These are phyloP conservation scores for Sminthurinus signatus DNA, from an alignment of 1,140 invertebrate species.

Conservation along the genomic window DNA sequence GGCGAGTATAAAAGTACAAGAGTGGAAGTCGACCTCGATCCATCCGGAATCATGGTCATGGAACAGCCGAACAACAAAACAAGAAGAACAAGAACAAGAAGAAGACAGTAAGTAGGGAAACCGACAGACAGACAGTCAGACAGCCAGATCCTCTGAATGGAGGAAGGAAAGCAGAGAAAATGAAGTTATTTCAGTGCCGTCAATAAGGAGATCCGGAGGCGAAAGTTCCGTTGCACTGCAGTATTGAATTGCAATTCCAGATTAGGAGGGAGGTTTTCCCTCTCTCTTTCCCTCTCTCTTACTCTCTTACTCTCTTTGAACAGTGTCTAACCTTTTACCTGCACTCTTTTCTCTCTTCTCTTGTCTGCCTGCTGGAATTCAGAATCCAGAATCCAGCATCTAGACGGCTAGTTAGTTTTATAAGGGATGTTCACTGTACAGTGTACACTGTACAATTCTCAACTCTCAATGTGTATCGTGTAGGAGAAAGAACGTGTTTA, in stretches of 20 bases:
- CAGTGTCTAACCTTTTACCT: not conserved
- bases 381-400: no score
- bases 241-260: not conserved
- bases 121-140: not conserved
- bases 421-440: no score
- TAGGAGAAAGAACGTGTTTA: no score
- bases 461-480: no score
- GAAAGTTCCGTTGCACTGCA: conserved; percentile 1
- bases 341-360: no score
- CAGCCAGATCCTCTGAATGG: no score
- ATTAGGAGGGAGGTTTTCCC: not conserved
- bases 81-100: conserved; percentile 14
- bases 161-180: conserved; percentile 14
- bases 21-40: no score
- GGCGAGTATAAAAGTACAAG: no score
- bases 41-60: no score
- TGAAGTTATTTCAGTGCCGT: conserved; percentile 28
- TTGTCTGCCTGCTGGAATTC: no score
- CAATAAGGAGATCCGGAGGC: conserved; percentile 20
- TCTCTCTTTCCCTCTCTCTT: not conserved
- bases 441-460: no score
- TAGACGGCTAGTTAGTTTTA: no score
- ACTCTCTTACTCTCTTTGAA: not conserved
- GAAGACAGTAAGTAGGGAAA: conserved; percentile 6
- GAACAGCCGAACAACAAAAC: not conserved